Percentiles rank a stretch among this genome's conserved stretches.
phyloP scores from a whole-genome alignment of 2,888 invertebrate species.

The Andrena bicolor region DNA sequence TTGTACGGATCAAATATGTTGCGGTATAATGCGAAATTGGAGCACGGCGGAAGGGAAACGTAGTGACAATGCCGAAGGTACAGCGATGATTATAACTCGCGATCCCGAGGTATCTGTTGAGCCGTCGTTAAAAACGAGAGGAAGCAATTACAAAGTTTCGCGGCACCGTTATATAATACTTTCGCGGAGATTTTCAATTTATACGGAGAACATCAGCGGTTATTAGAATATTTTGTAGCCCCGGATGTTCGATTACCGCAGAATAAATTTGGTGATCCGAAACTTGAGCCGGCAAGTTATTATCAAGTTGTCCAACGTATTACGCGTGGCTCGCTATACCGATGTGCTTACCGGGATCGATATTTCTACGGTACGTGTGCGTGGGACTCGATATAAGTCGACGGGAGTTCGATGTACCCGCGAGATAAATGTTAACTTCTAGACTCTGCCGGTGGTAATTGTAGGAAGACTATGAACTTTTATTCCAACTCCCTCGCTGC shows the following conservation, averaged over 20 bases:
- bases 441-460: not conserved
- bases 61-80: no score
- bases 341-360: constrained; percentile 52
- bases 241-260: constrained; percentile 39
- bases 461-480: not conserved
- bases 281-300: constrained; percentile 50
- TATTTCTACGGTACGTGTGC: constrained; percentile 32
- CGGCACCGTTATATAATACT: constrained; percentile 9
- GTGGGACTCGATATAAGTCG: constrained; percentile 31
- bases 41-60: no score
- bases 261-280: constrained; percentile 55
- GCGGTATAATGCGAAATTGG: no score
- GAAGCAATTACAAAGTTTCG: constrained; percentile 26
- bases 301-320: constrained; percentile 58
- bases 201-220: constrained; percentile 1
- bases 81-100: no score
- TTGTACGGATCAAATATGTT: no score
- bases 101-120: not conserved
- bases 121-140: not conserved
- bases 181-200: constrained; percentile 18
- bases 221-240: constrained; percentile 18
- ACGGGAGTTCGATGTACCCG: constrained; percentile 32
- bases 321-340: constrained; percentile 40
- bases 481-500: no score
- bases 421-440: constrained; percentile 18